A percentile compares a stretch with the other conserved stretches of the same genome.
These are phyloP conservation scores for Cyprinus carpio DNA, from an alignment of 2,113 vertebrate species.

Conservation along the genomic window DNA sequence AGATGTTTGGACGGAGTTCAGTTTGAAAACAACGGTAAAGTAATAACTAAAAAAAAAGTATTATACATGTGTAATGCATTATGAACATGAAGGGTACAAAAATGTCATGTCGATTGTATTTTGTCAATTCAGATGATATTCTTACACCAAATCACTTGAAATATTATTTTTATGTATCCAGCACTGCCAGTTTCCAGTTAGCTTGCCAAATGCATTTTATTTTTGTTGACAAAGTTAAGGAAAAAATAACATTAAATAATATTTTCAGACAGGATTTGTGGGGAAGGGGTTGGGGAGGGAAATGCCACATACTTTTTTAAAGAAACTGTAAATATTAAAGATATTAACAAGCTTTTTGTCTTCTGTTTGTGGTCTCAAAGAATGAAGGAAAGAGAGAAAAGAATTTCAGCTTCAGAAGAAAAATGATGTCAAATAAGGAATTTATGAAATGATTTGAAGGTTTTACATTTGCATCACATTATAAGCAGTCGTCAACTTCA, in stretches of 20 bases:
- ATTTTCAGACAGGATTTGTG: constrained; percentile 76
- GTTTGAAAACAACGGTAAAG: constrained; percentile 51
- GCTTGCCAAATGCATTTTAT: constrained; percentile 93
- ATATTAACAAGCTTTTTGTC: constrained; percentile 53
- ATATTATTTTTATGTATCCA: constrained; percentile 84
- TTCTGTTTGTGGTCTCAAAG: constrained; percentile 1
- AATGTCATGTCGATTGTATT: constrained; percentile 68
- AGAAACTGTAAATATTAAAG: constrained; percentile 85
- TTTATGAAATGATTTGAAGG: neutral
- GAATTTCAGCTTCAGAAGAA: neutral
- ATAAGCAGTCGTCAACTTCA: neutral
- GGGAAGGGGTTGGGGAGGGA: constrained; percentile 67
- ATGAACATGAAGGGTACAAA: constrained; percentile 58
- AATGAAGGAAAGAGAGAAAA: neutral
- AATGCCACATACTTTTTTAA: constrained; percentile 3
- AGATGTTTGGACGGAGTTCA: constrained; percentile 65
- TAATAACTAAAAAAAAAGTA: constrained; percentile 54
- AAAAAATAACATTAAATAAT: constrained; percentile 75
- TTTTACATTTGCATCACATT: constrained; percentile 1
- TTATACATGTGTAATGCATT: constrained; percentile 64
- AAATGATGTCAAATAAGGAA: neutral
- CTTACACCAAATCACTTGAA: constrained; percentile 76
- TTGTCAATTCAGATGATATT: constrained; percentile 73
- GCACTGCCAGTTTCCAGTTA: constrained; percentile 87
- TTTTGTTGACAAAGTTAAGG: constrained; percentile 83